A percentile compares a stretch with the other conserved stretches of the same genome.
These are phyloP conservation scores for Sternarchorhynchus goeldii DNA, from an alignment of 2,797 vertebrate genomes.

Conservation along the genomic window DNA sequence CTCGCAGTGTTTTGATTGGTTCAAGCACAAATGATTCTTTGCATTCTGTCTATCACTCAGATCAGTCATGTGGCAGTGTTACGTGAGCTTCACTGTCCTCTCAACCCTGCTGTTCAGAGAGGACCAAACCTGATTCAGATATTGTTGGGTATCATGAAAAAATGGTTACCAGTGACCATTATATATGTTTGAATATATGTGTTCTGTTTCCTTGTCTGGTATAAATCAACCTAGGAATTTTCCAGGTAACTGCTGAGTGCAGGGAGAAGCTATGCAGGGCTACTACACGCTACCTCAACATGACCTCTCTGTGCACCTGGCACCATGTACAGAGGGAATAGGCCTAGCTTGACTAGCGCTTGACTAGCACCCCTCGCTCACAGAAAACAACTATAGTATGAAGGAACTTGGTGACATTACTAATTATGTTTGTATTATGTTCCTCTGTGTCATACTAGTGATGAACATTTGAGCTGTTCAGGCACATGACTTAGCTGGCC, in stretches of 20 bases:
- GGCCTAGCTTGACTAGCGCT: background rate
- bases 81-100: too few relatives aligned
- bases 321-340: constrained; percentile 1
- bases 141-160: background rate
- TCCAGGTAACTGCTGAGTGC: constrained; percentile 39
- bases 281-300: constrained; percentile 13
- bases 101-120: too few relatives aligned
- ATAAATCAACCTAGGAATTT: constrained; percentile 24
- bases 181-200: constrained; percentile 16
- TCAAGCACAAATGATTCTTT: too few relatives aligned
- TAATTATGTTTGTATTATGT: constrained; percentile 13
- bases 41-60: too few relatives aligned
- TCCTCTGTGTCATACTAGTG: background rate
- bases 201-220: constrained; percentile 15
- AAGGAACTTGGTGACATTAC: background rate
- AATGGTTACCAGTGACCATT: background rate
- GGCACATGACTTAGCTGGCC: constrained; percentile 18
- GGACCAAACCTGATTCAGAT: too few relatives aligned
- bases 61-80: too few relatives aligned
- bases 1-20: too few relatives aligned
- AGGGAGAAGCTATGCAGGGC: background rate
- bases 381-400: background rate
- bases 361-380: background rate
- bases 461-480: constrained; percentile 2
- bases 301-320: constrained; percentile 13